Evolutionary conservation across 2,888 invertebrate genomes (phyloP).

Genomic region (Xanthorhoe spadicearia): DNA sequence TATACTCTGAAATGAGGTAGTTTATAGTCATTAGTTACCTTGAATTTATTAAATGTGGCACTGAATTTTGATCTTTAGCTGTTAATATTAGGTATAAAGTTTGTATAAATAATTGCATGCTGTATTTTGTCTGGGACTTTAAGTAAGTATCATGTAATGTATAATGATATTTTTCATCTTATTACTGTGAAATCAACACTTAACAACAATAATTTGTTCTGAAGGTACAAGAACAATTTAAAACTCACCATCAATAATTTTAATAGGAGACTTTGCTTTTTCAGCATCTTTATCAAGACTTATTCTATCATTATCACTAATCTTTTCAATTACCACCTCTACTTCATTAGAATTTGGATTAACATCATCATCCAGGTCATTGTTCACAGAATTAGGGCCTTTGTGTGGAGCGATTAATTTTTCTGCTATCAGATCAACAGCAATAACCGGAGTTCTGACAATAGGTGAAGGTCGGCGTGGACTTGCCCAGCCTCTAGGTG

Average conservation of each 20-base stretch:
- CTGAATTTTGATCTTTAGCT: no score
- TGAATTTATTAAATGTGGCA: no score
- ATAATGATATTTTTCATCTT: no score
- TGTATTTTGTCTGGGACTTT: no score
- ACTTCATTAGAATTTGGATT: conserved; percentile 4
- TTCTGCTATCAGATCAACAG: conserved; percentile 46
- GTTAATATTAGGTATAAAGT: no score
- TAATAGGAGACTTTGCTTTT: conserved; percentile 11
- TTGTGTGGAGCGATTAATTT: conserved; percentile 48
- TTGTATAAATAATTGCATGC: no score
- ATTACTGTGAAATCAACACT: no score
- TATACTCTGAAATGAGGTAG: conserved; percentile 57
- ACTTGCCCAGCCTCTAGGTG: conserved; percentile 56
- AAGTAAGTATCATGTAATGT: no score
- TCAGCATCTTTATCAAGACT: neutral
- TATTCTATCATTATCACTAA: conserved; percentile 7
- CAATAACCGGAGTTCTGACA: conserved; percentile 52
- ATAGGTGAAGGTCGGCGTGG: conserved; percentile 50
- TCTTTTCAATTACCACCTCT: conserved; percentile 22
- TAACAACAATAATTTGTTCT: no score
- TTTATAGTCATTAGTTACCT: no score
- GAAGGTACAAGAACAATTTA: neutral
- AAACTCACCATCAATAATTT: conserved; percentile 58
- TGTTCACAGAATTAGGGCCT: conserved; percentile 27
- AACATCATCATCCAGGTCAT: conserved; percentile 10